Conservation (phyloP, 2,113 vertebrate species). For the Channa maculata region DNA sequence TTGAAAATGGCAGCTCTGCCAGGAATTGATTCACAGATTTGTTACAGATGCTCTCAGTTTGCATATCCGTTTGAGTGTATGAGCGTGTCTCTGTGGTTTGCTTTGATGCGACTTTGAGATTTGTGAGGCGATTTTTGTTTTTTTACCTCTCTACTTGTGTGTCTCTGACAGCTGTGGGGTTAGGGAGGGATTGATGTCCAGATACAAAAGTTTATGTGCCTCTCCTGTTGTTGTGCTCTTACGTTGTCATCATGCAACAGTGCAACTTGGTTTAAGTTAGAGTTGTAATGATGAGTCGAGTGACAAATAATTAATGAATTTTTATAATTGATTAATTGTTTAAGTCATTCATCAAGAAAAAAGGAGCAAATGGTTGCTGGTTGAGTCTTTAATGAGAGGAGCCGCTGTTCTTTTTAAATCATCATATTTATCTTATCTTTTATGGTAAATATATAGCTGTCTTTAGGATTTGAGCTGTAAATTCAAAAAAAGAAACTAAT, state of each 20-base stretch:
- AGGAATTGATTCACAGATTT: slow-evolving; percentile 40
- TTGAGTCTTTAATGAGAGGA: background rate
- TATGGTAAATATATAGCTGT: no score
- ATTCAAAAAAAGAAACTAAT: no score
- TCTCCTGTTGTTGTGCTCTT: slow-evolving; percentile 19
- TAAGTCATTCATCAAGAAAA: background rate
- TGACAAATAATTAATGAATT: background rate
- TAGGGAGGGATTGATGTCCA: background rate
- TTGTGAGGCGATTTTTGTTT: slow-evolving; percentile 35
- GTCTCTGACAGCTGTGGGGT: slow-evolving; percentile 53
- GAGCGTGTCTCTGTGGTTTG: slow-evolving; percentile 13
- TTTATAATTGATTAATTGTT: background rate
- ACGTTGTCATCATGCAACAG: slow-evolving; percentile 36
- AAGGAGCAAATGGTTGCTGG: background rate
- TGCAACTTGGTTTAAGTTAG: slow-evolving; percentile 10
- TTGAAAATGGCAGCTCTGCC: slow-evolving; percentile 19
- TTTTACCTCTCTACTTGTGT: slow-evolving; percentile 35
- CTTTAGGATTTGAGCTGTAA: no score
- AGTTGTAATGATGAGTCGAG: background rate
- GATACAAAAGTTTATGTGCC: slow-evolving; percentile 30
- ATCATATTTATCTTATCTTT: no score
- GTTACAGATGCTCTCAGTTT: slow-evolving; percentile 39
- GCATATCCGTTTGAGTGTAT: slow-evolving; percentile 25
- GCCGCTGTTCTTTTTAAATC: no score
- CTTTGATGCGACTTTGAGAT: slow-evolving; percentile 66